Percentiles rank a stretch among this genome's conserved stretches.
These are phyloP conservation scores for Nomada fabriciana DNA, from an alignment of 2,888 invertebrate species.

Conservation along the genomic window DNA sequence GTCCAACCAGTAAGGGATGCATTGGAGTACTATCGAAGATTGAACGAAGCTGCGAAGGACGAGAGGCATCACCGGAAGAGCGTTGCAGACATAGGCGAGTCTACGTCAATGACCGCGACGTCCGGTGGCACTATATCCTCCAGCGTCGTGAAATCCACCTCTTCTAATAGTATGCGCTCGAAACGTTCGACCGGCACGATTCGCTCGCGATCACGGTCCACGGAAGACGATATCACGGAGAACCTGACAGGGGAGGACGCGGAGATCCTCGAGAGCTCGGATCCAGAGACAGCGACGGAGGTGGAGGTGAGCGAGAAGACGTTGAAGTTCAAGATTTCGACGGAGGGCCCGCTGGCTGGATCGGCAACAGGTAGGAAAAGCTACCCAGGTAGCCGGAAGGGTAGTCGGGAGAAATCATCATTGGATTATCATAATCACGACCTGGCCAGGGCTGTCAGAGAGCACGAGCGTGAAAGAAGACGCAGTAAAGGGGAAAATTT, in stretches of 20 bases:
- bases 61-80: slow-evolving; percentile 87
- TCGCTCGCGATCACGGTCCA: slow-evolving; percentile 80
- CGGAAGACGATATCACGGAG: slow-evolving; percentile 82
- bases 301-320: slow-evolving; percentile 91
- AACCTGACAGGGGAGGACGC: slow-evolving; percentile 84
- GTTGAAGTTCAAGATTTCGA: slow-evolving; percentile 91
- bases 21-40: slow-evolving; percentile 87
- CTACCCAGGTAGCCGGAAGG: slow-evolving; percentile 89
- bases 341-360: slow-evolving; percentile 86
- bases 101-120: slow-evolving; percentile 62
- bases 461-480: slow-evolving; percentile 84
- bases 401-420: slow-evolving; percentile 87
- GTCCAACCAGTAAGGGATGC: slow-evolving; percentile 88
- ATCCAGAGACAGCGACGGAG: slow-evolving; percentile 89
- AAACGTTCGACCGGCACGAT: slow-evolving; percentile 84
- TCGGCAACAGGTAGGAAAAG: slow-evolving; percentile 86
- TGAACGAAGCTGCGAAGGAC: slow-evolving; percentile 88
- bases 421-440: slow-evolving; percentile 83
- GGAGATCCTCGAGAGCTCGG: slow-evolving; percentile 86
- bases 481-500: slow-evolving; percentile 78
- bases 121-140: slow-evolving; percentile 63
- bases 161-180: slow-evolving; percentile 82
- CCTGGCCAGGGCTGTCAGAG: slow-evolving; percentile 84
- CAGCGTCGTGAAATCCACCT: slow-evolving; percentile 81
- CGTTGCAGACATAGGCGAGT: slow-evolving; percentile 82